Base-by-base conservation (phyloP, 2,113 vertebrate genomes). In the Ascaphus truei region DNA sequence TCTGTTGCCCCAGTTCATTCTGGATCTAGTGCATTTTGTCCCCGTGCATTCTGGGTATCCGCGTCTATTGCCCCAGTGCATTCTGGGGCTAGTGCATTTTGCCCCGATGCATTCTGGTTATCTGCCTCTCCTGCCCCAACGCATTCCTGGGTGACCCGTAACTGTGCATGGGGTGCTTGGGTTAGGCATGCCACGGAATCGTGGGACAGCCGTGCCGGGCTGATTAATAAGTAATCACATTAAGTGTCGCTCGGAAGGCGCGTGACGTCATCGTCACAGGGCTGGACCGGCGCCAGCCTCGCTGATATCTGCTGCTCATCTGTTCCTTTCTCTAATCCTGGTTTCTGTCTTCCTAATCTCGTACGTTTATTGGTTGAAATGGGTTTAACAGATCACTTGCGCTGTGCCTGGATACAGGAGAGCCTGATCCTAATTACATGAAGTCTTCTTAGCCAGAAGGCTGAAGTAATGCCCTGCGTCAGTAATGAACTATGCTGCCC, bases 221-320 rank as follows among this genome's bases (percentile, higher is more conserved):
- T 29, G 62, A 51, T 66, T 66, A 66, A 66, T 66, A 41, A 66
- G 62, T 66, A 66, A 66, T 39, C 62, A 41, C 34, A 55, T 55
- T 15, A 55, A 29, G 13, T 12, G n/a, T 37, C 31, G 10, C 7
- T 52, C 36, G n/a, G 51, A 33, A 36, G 18, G 7, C 51, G 26
- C 10, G 22, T 39, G 31, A 53, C 23, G 22, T 39, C 62, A 20
- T 23, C 33, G n/a, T n/a, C n/a, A n/a, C n/a, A n/a, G n/a, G n/a
- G n/a, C n/a, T n/a, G n/a, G n/a, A n/a, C n/a, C n/a, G n/a, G n/a
- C n/a, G 6, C 22, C 20, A 47, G 8, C 27, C 27, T 22, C 18
- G 9, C n/a, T 62, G 27, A 16, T 48, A 41, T 20, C 58, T 30
- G 39, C 18, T 11, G 11, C 29, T 53, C n/a, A 29, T 53, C 10